These are phyloP conservation scores for Ophioninae sp. DNA, from an alignment of 2,888 invertebrate species.

Conservation along the genomic window DNA sequence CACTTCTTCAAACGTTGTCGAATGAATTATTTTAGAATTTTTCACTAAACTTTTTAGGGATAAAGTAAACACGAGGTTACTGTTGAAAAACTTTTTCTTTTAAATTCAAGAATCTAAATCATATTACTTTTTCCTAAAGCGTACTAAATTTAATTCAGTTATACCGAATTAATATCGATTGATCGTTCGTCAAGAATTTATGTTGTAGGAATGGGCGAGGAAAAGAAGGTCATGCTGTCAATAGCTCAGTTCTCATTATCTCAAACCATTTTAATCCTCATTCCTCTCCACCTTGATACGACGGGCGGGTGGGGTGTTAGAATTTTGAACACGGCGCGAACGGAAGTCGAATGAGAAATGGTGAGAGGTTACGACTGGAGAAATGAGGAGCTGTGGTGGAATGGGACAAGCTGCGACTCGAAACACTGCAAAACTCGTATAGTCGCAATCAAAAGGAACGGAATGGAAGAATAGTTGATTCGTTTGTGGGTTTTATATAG, in stretches of 20 bases:
- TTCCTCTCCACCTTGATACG: conserved; percentile 62
- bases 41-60: too few species aligned
- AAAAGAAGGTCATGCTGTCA: conserved; percentile 27
- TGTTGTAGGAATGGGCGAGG: too few species aligned
- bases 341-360: conserved; percentile 18
- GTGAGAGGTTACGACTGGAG: conserved; percentile 35
- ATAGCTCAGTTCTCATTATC: conserved; percentile 74
- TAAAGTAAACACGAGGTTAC: too few species aligned
- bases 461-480: conserved; percentile 76
- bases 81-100: too few species aligned
- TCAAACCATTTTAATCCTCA: conserved; percentile 75
- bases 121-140: too few species aligned
- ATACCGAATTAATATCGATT: too few species aligned
- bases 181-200: too few species aligned
- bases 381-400: conserved; percentile 16
- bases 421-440: conserved; percentile 24
- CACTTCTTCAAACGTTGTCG: too few species aligned
- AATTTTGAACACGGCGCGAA: conserved; percentile 67
- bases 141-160: too few species aligned
- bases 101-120: too few species aligned
- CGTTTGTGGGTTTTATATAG: conserved; percentile 38
- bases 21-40: too few species aligned
- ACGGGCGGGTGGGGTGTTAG: conserved; percentile 12
- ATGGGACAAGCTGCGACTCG: conserved; percentile 52
- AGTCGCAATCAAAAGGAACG: conserved; percentile 65